These are phyloP conservation scores for Ditula angustiorana DNA, from an alignment of 2,888 invertebrate genomes.

Conservation along the genomic window DNA sequence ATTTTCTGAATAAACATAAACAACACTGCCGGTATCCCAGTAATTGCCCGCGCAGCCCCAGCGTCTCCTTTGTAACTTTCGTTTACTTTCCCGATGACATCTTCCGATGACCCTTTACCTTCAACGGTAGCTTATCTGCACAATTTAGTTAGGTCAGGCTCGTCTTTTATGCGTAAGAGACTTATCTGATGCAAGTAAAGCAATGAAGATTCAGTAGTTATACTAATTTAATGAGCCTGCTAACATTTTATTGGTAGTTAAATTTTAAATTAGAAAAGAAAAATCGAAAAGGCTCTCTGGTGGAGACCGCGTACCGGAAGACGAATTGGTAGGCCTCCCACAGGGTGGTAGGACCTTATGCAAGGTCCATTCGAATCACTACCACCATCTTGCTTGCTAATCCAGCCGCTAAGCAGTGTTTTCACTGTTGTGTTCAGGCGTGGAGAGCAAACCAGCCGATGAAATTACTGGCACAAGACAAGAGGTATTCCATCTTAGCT, in stretches of 20 bases:
- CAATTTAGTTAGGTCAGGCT: neutral
- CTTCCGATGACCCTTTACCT: slow-evolving; percentile 7
- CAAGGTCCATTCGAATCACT: too few species aligned
- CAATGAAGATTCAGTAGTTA: neutral
- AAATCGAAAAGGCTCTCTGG: too few species aligned
- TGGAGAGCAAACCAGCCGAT: too few species aligned
- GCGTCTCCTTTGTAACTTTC: slow-evolving; percentile 21
- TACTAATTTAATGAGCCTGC: slow-evolving; percentile 1
- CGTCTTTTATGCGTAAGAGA: slow-evolving; percentile 7
- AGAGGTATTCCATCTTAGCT: too few species aligned
- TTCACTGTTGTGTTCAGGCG: too few species aligned
- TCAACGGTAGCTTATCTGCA: slow-evolving; percentile 8
- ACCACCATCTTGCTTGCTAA: too few species aligned
- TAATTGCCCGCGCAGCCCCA: slow-evolving; percentile 55
- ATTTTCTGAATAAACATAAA: slow-evolving; percentile 62
- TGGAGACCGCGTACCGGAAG: too few species aligned
- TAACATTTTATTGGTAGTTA: neutral
- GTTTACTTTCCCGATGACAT: slow-evolving; percentile 30
- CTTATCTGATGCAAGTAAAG: slow-evolving; percentile 19
- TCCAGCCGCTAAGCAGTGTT: too few species aligned
- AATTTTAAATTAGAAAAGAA: too few species aligned
- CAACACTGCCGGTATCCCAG: slow-evolving; percentile 58
- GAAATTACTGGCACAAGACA: too few species aligned
- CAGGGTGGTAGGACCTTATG: too few species aligned
- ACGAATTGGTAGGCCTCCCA: too few species aligned